These are phyloP conservation scores for Enteromius afrohamiltoni DNA, from an alignment of 2,797 vertebrate species.

Conservation along the genomic window DNA sequence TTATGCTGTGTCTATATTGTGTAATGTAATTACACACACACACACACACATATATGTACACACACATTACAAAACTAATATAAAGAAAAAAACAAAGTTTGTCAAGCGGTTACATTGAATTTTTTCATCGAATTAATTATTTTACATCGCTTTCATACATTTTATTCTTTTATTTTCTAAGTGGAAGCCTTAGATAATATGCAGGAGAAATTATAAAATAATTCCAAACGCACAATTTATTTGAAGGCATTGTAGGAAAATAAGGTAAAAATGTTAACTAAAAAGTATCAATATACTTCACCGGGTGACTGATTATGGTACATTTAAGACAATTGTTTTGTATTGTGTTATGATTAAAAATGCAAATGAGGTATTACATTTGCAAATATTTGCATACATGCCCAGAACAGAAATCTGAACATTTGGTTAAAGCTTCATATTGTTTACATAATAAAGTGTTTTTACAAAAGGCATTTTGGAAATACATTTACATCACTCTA, in stretches of 20 bases:
- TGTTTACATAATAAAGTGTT: neutral
- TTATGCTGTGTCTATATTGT: neutral
- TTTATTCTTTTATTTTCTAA: no score
- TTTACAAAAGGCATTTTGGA: neutral
- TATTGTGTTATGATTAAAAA: constrained; percentile 2
- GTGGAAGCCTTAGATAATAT: neutral
- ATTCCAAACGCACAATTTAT: neutral
- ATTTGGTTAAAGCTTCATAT: neutral
- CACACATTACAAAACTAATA: neutral
- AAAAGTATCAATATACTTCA: neutral
- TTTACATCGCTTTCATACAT: neutral
- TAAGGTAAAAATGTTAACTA: neutral
- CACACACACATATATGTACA: no score
- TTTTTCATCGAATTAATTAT: neutral
- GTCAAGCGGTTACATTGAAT: neutral
- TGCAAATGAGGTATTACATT: neutral
- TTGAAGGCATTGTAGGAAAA: neutral
- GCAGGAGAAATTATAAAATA: neutral
- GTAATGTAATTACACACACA: neutral
- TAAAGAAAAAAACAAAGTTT: neutral
- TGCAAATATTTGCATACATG: neutral
- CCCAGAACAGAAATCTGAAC: neutral
- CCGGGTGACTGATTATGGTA: no score
- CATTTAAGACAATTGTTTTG: neutral
- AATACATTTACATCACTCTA: neutral